Evolutionary conservation across 53 echinoderm and acorn worm species (phyloP), one percentile per base, ranked within the genome.

Genomic region (Paracentrotus lividus): DNA sequence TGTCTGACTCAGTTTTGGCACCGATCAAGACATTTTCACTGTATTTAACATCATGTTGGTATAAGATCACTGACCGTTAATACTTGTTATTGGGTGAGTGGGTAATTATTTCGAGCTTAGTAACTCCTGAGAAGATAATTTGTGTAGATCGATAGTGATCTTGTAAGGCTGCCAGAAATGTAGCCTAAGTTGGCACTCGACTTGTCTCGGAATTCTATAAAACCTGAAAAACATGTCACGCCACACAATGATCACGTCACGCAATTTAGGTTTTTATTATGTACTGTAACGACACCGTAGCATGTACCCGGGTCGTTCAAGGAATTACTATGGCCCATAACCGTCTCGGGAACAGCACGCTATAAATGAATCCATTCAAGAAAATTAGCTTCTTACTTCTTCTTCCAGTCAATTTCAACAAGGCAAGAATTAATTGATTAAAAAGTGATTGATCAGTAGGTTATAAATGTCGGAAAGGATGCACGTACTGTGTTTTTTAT

Each of bases 121-220:
- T 72, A 1, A 38, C 72, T 40, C 72, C 2, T 72, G 72, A 72
- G 72, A 72, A 3, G 72, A 72, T 72, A 72, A 72, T 72, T 67
- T 72, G 72, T 38, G 38, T 16, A 40, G 72, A 72, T 72, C 72
- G 72, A 72, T 72, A 18, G 36, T 40, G 72, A 72, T 72, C 31
- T 72, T 72, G 72, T 40, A 72, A 72, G 72, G 72, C 40, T 72
- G 36, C 72, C 5, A 1, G 32, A 16, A 72, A 72, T 40, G 72
- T 6, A 72, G 3, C 72, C 40, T 27, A 18, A 5, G 36, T 72
- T 38, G 36, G 34, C 34, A 40, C 72, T 5, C 8, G 31, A 72
- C 20, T 5, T 72, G 72, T 72, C 72, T 27, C 5, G 16, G 36
- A 72, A 16, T 36, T 72, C 36, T 72, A 72, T 72, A 18, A 72